Evolutionary conservation across 2,888 invertebrate species (phyloP).

Genomic region (Pharmacophagus antenor): DNA sequence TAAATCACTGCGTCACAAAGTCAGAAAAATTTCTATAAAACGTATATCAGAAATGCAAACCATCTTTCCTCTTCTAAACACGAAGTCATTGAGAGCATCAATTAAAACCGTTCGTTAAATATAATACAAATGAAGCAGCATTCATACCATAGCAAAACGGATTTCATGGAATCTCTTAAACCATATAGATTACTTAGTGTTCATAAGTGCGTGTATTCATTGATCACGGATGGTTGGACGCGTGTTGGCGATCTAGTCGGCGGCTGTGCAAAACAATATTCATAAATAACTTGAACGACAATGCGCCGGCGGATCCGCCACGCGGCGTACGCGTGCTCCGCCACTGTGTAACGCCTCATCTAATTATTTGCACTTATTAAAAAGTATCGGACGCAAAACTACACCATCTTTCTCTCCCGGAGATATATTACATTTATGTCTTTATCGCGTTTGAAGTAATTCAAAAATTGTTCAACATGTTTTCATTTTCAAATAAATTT

Average conservation of each 20-base stretch:
- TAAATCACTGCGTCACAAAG: too few relatives aligned
- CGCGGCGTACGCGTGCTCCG: conserved; percentile 48
- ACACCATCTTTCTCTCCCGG: conserved; percentile 11
- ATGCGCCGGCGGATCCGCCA: conserved; percentile 50
- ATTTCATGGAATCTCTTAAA: conserved; percentile 30
- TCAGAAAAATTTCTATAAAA: not conserved
- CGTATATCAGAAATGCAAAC: not conserved
- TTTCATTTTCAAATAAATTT: too few relatives aligned
- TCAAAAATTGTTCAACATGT: too few relatives aligned
- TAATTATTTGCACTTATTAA: conserved; percentile 68
- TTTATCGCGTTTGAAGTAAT: too few relatives aligned
- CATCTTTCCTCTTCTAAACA: not conserved
- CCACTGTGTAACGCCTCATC: conserved; percentile 50
- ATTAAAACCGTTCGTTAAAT: not conserved
- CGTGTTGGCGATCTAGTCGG: conserved; percentile 57
- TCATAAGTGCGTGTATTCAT: conserved; percentile 56
- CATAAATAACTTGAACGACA: conserved; percentile 74
- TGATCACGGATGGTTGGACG: conserved; percentile 46
- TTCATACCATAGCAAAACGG: conserved; percentile 9
- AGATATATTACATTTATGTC: too few relatives aligned
- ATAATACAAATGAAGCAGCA: not conserved
- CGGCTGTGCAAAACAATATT: conserved; percentile 63
- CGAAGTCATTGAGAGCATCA: not conserved
- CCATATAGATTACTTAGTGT: conserved; percentile 44
- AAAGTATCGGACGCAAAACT: conserved; percentile 29